Percentiles rank a stretch among this genome's conserved stretches.
These are phyloP conservation scores for Cheiracanthium punctorium DNA, from an alignment of 2,888 invertebrate genomes.

Conservation along the genomic window DNA sequence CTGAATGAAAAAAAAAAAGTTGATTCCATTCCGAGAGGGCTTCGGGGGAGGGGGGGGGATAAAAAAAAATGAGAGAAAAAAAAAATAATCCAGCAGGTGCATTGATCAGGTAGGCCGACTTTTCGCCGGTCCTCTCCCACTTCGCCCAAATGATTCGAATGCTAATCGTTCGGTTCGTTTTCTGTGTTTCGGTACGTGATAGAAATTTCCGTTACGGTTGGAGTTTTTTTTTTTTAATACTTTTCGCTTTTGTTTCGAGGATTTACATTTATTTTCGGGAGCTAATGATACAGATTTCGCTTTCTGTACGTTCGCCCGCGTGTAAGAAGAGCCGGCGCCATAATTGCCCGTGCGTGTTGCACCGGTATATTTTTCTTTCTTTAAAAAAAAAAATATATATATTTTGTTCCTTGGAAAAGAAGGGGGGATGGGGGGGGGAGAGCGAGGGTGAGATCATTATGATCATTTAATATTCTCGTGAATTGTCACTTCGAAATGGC, in stretches of 20 bases:
- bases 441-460: no score
- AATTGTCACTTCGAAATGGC: no score
- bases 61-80: not conserved
- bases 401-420: no score
- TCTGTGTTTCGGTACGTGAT: not conserved
- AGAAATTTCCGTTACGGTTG: not conserved
- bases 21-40: not conserved
- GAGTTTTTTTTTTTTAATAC: no score
- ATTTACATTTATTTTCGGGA: constrained; percentile 1
- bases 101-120: not conserved
- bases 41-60: not conserved
- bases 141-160: not conserved
- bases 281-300: not conserved
- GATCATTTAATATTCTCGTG: no score
- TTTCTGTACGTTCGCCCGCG: not conserved
- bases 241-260: not conserved
- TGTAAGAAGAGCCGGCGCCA: no score
- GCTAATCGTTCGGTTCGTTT: constrained; percentile 1
- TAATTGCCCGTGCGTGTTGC: not conserved
- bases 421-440: no score
- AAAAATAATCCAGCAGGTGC: not conserved
- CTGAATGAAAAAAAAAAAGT: not conserved
- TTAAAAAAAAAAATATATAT: no score
- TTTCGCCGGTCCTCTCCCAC: not conserved
- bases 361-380: no score